phyloP scores from a whole-genome alignment of 2,797 vertebrate species.

The Galaxias olidus region DNA sequence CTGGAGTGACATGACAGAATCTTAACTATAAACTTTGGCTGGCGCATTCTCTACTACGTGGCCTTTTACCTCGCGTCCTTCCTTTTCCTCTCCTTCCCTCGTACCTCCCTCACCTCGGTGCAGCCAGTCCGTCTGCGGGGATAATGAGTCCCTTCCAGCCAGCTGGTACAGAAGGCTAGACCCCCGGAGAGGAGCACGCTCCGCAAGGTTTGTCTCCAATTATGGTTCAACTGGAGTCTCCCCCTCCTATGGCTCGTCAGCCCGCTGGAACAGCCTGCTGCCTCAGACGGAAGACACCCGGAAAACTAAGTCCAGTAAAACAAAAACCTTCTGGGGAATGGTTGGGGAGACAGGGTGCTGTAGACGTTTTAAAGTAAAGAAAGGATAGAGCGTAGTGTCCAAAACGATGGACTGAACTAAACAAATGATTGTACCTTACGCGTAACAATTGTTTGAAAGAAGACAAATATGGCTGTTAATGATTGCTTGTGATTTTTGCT shows the following conservation, averaged over 20 bases:
- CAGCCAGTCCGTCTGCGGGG: slow-evolving; percentile 45
- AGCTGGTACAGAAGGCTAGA: slow-evolving; percentile 27
- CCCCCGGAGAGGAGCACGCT: slow-evolving; percentile 53
- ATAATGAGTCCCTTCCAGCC: slow-evolving; percentile 50
- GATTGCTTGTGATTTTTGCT: too few species aligned
- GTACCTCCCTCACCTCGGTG: slow-evolving; percentile 39
- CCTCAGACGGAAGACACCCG: neutral
- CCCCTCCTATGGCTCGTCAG: slow-evolving; percentile 38
- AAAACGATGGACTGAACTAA: too few species aligned
- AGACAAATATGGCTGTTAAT: too few species aligned
- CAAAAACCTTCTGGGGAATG: too few species aligned
- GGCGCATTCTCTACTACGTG: slow-evolving; percentile 30
- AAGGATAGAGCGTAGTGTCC: too few species aligned
- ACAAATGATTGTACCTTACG: too few species aligned
- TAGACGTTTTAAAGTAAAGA: too few species aligned
- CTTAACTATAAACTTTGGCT: slow-evolving; percentile 28
- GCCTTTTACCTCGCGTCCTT: slow-evolving; percentile 31
- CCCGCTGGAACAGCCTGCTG: slow-evolving; percentile 23
- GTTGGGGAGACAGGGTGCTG: too few species aligned
- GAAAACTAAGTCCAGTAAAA: too few species aligned
- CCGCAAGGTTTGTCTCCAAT: slow-evolving; percentile 21
- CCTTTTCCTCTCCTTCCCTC: neutral
- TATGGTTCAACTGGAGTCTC: slow-evolving; percentile 50
- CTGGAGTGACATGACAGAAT: slow-evolving; percentile 35
- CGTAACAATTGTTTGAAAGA: too few species aligned